These are phyloP conservation scores for Macropodus opercularis DNA, from an alignment of 2,797 vertebrate species.

Conservation along the genomic window DNA sequence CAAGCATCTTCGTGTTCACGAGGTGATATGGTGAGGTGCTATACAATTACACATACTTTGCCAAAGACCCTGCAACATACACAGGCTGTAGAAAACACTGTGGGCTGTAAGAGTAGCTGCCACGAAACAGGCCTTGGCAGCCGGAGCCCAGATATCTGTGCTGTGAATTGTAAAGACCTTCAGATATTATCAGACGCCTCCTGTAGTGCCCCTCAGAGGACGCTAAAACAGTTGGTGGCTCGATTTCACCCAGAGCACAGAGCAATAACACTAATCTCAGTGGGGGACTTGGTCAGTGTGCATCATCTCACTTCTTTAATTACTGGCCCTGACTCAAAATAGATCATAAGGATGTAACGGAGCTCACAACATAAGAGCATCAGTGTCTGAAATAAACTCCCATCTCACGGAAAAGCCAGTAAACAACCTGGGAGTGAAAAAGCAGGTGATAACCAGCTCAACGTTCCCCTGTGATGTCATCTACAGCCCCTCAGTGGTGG, in stretches of 20 bases:
- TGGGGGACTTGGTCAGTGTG: slow-evolving; percentile 1
- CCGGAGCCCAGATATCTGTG: slow-evolving; percentile 40
- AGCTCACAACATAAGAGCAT: slow-evolving; percentile 30
- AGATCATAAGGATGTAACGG: slow-evolving; percentile 28
- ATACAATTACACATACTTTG: slow-evolving; percentile 14
- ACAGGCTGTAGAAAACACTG: slow-evolving; percentile 40
- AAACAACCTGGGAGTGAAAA: no score
- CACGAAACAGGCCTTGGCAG: slow-evolving; percentile 51
- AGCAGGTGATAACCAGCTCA: no score
- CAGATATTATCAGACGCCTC: slow-evolving; percentile 44
- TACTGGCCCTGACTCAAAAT: slow-evolving; percentile 41
- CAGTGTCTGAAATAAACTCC: slow-evolving; percentile 47
- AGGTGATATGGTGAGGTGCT: slow-evolving; percentile 27
- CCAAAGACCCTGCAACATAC: slow-evolving; percentile 35
- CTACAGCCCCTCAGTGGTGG: no score
- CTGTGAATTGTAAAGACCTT: slow-evolving; percentile 43
- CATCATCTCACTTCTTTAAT: slow-evolving; percentile 41
- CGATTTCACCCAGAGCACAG: slow-evolving; percentile 21
- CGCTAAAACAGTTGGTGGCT: slow-evolving; percentile 43
- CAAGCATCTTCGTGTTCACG: slow-evolving; percentile 23
- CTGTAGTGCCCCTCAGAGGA: slow-evolving; percentile 46
- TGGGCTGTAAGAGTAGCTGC: slow-evolving; percentile 43
- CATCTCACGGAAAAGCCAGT: no score
- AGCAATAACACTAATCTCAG: slow-evolving; percentile 40
- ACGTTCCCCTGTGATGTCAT: no score